Evolutionary conservation across 2,113 vertebrate species (phyloP).

Genomic region (Erinaceus europaeus): DNA sequence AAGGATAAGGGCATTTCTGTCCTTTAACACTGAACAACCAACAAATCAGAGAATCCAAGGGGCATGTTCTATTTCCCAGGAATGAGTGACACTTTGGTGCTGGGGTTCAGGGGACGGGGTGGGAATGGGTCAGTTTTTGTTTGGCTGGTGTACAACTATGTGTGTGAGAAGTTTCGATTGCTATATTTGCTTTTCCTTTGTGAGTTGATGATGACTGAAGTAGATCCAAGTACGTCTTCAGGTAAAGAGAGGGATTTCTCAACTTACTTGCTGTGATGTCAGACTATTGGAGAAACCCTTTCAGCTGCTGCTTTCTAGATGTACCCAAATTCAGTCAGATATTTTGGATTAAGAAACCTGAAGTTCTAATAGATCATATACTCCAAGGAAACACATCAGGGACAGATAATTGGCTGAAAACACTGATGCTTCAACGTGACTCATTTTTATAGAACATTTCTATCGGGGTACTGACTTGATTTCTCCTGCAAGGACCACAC

Average conservation of each 20-base stretch:
- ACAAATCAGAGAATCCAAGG: constrained; percentile 67
- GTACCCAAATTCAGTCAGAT: constrained; percentile 75
- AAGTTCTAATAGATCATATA: constrained; percentile 75
- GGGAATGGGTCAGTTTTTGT: constrained; percentile 46
- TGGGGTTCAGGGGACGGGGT: constrained; percentile 48
- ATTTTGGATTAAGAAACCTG: constrained; percentile 74
- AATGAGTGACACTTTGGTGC: constrained; percentile 72
- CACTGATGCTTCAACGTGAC: constrained; percentile 74
- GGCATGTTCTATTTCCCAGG: constrained; percentile 71
- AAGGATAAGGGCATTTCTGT: constrained; percentile 79
- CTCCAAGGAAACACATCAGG: constrained; percentile 77
- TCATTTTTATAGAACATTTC: constrained; percentile 77
- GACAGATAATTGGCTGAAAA: constrained; percentile 76
- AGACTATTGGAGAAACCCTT: constrained; percentile 73
- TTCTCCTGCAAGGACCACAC: constrained; percentile 72
- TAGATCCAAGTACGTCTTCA: constrained; percentile 74
- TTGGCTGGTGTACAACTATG: constrained; percentile 45
- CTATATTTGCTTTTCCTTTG: constrained; percentile 65
- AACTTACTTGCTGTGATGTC: constrained; percentile 74
- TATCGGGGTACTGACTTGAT: constrained; percentile 67
- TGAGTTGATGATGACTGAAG: constrained; percentile 80
- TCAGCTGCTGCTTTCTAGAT: constrained; percentile 81
- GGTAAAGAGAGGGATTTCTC: constrained; percentile 82
- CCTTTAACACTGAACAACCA: constrained; percentile 66
- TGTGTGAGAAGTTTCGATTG: constrained; percentile 40